Evolutionary conservation across 2,888 invertebrate genomes (phyloP).

Genomic region (Norana najaformis): DNA sequence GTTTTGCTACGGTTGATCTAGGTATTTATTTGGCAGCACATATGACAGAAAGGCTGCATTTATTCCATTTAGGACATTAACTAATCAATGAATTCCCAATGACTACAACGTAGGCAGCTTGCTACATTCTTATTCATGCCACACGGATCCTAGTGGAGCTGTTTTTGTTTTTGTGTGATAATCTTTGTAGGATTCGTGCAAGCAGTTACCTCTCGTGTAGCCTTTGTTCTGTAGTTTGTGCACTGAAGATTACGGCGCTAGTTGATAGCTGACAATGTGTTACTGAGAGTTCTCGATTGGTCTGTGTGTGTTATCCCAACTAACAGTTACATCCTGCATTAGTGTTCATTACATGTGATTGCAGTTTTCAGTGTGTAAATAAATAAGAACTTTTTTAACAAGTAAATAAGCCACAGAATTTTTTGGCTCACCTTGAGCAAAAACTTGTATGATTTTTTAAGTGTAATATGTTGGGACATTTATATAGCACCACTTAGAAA

Average conservation of each 20-base stretch:
- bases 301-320: not conserved
- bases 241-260: not conserved
- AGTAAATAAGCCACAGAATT: not conserved
- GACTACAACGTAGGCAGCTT: not conserved
- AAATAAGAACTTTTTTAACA: not conserved
- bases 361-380: not conserved
- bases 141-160: not conserved
- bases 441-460: too few relatives aligned
- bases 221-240: not conserved
- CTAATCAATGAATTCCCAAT: not conserved
- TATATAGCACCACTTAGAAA: not conserved
- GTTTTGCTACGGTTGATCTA: not conserved
- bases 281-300: not conserved
- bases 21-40: not conserved
- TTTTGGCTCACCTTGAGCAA: not conserved
- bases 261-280: not conserved
- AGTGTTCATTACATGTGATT: not conserved
- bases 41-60: not conserved
- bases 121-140: not conserved
- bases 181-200: not conserved
- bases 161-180: not conserved
- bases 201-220: not conserved
- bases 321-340: not conserved
- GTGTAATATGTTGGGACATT: too few relatives aligned
- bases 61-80: not conserved